phyloP scores from a whole-genome alignment of 2,888 invertebrate genomes.

The Rhingia rostrata region DNA sequence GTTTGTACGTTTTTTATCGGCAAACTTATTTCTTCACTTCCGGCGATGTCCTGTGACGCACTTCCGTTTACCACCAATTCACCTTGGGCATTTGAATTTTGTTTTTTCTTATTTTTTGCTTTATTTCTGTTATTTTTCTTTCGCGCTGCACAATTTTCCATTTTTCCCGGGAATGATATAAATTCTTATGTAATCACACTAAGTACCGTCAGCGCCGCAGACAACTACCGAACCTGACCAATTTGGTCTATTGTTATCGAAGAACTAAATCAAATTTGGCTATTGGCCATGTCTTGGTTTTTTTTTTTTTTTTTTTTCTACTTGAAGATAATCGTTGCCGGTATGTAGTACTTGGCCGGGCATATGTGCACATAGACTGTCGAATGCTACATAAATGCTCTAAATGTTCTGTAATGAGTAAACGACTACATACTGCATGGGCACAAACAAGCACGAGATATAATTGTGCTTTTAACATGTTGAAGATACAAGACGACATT shows the following conservation, averaged over 20 bases:
- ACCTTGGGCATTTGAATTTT: constrained; percentile 8
- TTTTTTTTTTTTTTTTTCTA: constrained; percentile 4
- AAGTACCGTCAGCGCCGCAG: neutral
- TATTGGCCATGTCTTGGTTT: constrained; percentile 46
- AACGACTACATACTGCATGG: neutral
- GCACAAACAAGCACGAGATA: constrained; percentile 4
- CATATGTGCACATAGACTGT: constrained; percentile 6
- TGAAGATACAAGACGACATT: neutral
- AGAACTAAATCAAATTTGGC: constrained; percentile 68
- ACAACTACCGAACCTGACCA: constrained; percentile 14
- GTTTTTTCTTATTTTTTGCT: constrained; percentile 29
- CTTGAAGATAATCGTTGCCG: constrained; percentile 34
- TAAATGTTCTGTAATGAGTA: constrained; percentile 18
- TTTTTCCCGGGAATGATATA: constrained; percentile 28
- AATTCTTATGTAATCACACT: constrained; percentile 47
- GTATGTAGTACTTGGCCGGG: constrained; percentile 27
- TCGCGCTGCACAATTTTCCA: constrained; percentile 26
- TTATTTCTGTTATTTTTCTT: constrained; percentile 50
- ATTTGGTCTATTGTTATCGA: constrained; percentile 66
- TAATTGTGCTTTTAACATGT: neutral
- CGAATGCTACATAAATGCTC: constrained; percentile 18
- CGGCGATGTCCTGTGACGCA: constrained; percentile 1
- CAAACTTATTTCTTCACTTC: neutral
- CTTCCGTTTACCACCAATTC: constrained; percentile 10
- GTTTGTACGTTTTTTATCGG: neutral